Base-by-base conservation (phyloP, 2,113 vertebrate genomes). In the Gavialis gangeticus region DNA sequence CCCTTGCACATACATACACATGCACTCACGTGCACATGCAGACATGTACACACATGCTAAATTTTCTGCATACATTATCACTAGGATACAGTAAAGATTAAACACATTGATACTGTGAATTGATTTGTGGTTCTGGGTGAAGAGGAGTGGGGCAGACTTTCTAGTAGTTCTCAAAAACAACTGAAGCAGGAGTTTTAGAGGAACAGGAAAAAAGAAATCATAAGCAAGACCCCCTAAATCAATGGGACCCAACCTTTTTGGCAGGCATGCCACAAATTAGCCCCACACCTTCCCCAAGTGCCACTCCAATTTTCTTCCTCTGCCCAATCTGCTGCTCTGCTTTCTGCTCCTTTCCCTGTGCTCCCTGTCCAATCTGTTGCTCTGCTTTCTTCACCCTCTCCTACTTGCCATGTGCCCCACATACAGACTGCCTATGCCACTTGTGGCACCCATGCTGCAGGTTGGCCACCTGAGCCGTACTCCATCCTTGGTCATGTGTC, bases 1-100 rank as follows among this genome's bases (percentile, higher is more conserved):
- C 77, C 19, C 63, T 6, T 81, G 28, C 89, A 88, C 12, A 63
- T 4, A 63, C 18, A 25, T 89, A 25, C 87, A 87, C 67, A 76
- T 89, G 93, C 14, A 63, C 30, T 22, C 54, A 75, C 75, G 34
- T 63, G 3, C 56, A 63, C 54, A 34, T 58, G 24, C 9, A 83
- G 27, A 18, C n/a, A 91, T 24, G 12, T 54, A 73, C 0, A 0
- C 87, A 46, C 3, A 25, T 14, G 11, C 3, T 37, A 30, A 80
- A 3, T 46, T 46, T 46, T 46, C 46, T 46, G 46, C 46, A 46
- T 46, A 46, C 9, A 46, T 8, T 46, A 9, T 46, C 46, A 46
- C 46, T 46, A 46, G 46, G 46, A 46, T 46, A 9, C 9, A 9
- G 46, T 9, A 46, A 46, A 46, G 46, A 10, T n/a, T 89, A 87